These are phyloP conservation scores for Riptortus pedestris DNA, from an alignment of 1,140 invertebrate species.

Conservation along the genomic window DNA sequence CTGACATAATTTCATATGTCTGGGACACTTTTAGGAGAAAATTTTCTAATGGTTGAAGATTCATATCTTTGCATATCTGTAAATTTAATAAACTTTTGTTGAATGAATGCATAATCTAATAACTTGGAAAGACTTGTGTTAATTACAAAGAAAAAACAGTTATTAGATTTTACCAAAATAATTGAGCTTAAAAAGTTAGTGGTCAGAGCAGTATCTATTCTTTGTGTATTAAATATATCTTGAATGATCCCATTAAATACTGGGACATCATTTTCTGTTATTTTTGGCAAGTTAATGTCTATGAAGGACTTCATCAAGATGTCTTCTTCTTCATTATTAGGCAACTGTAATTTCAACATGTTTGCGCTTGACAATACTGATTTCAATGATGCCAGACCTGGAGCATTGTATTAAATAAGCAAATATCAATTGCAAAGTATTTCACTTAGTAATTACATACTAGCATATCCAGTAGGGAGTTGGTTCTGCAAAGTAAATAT, in stretches of 20 bases:
- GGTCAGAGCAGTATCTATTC: no score
- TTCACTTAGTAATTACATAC: no score
- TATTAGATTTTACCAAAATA: no score
- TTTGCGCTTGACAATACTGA: slow-evolving; percentile 74
- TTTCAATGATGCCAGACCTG: slow-evolving; percentile 65
- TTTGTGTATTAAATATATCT: slow-evolving; percentile 86
- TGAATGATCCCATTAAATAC: slow-evolving; percentile 87
- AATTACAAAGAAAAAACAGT: no score
- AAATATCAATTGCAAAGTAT: no score
- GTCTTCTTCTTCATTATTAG: slow-evolving; percentile 66
- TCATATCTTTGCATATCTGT: slow-evolving; percentile 44
- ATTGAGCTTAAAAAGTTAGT: no score
- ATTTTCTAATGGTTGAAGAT: slow-evolving; percentile 59
- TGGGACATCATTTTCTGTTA: slow-evolving; percentile 75
- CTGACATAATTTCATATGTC: slow-evolving; percentile 75
- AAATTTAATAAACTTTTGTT: slow-evolving; percentile 27
- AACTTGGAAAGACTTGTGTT: no score
- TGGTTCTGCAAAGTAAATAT: no score
- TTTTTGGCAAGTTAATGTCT: slow-evolving; percentile 88
- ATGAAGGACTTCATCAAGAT: slow-evolving; percentile 72
- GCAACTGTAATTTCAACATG: slow-evolving; percentile 72
- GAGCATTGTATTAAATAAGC: no score
- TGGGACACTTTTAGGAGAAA: slow-evolving; percentile 65
- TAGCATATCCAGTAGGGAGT: no score
- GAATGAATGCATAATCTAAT: no score